phyloP scores from a whole-genome alignment of 2,113 vertebrate genomes.

The Malurus elegans region DNA sequence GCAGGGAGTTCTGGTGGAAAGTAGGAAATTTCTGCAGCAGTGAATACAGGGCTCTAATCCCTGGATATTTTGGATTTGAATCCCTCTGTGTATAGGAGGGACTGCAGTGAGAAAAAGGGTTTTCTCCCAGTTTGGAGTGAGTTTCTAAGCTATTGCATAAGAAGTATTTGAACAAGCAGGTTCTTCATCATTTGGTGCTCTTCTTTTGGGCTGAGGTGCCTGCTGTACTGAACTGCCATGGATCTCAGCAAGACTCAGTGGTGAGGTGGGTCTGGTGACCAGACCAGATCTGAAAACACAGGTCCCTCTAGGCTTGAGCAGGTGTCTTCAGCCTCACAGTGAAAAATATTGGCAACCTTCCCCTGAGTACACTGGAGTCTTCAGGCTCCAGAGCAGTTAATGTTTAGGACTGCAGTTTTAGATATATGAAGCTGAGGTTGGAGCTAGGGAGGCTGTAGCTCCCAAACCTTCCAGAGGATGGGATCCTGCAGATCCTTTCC shows the following conservation, averaged over 20 bases:
- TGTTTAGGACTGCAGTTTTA: background rate
- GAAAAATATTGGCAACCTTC: background rate
- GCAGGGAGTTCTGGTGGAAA: background rate
- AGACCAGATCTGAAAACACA: background rate
- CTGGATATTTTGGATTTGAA: background rate
- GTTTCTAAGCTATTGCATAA: background rate
- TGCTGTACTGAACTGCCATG: background rate
- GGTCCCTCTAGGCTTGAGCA: rapidly evolving
- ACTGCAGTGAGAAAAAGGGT: background rate
- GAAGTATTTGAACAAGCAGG: background rate
- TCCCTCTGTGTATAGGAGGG: rapidly evolving
- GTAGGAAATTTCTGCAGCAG: background rate
- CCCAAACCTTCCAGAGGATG: background rate
- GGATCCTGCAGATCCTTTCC: background rate
- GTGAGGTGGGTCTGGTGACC: background rate
- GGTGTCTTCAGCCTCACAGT: background rate
- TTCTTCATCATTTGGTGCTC: background rate
- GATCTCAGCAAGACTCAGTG: background rate
- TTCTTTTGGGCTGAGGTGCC: background rate
- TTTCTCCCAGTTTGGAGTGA: background rate
- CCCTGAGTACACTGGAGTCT: background rate
- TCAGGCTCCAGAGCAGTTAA: background rate
- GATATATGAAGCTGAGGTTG: background rate
- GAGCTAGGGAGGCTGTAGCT: background rate
- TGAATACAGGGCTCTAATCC: background rate